These are phyloP conservation scores for Patiria pectinifera DNA, from an alignment of 53 echinoderm and acorn worm genomes.

Conservation along the genomic window DNA sequence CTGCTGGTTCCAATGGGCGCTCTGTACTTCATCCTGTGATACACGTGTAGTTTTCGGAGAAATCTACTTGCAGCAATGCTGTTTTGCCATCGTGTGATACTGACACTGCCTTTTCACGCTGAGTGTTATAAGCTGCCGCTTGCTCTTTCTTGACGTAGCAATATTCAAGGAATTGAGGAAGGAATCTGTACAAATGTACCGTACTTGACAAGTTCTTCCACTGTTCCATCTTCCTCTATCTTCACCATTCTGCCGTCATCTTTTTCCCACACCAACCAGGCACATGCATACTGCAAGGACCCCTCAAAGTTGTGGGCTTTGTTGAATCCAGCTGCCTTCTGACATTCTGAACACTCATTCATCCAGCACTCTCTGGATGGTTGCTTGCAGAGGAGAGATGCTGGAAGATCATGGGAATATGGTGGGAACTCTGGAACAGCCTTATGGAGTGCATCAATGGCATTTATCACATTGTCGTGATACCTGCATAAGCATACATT, in stretches of 20 bases:
- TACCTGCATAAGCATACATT: conserved; percentile 69
- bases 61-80: conserved; percentile 67
- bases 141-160: conserved; percentile 62
- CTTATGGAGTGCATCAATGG: conserved; percentile 57
- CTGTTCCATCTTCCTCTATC: conserved; percentile 53
- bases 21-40: conserved; percentile 72
- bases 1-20: conserved; percentile 75
- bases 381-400: background rate
- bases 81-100: background rate
- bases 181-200: conserved; percentile 45
- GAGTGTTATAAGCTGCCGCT: conserved; percentile 33
- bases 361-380: conserved; percentile 37
- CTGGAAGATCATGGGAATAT: conserved; percentile 45
- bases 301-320: too few species aligned
- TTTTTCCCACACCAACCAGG: too few species aligned
- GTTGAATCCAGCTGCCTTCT: conserved; percentile 26
- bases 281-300: too few species aligned
- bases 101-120: background rate
- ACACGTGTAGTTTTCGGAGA: conserved; percentile 71
- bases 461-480: conserved; percentile 58
- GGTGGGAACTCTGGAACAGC: conserved; percentile 21
- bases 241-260: too few species aligned
- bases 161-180: conserved; percentile 63
- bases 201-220: conserved; percentile 57
- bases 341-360: conserved; percentile 42